Evolutionary conservation across 1,140 invertebrate genomes (phyloP), one percentile per base, ranked within the genome.

Genomic region (Meloidogyne floridensis): DNA sequence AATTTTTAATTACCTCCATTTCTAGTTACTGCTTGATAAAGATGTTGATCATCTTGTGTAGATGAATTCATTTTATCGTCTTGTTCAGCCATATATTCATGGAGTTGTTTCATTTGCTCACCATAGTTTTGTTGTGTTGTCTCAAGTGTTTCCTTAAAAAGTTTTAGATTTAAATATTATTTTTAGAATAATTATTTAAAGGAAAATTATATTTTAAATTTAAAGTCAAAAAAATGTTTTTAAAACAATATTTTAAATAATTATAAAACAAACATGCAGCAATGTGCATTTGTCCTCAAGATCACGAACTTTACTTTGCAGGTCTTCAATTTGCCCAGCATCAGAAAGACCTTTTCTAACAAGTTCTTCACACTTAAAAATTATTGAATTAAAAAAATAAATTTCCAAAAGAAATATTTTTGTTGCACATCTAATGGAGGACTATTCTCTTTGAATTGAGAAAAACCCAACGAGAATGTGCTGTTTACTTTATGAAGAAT

Each of bases 11-110:
- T 69, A 72, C 77, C 32, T 51, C 59, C 18, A 71, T 43, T 56
- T 13, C 75, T 56, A 65, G 32, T 15, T 13, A 59, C 53, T 77
- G 75, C 13, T 71, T 54, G 13, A 18, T 20, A 77, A 43, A 59
- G 75, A 32, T 72, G n/a, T 53, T n/a, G 65, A 15, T 65, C 65
- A 47, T 65, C 65, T 15, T 54, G 51, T 85, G 3, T 76, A 18
- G 83, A 84, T 20, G 47, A 70, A 54, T 47, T 71, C 18, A 85
- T 87, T 72, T 87, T 79, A 2, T 70, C 73, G 43, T 85, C 83
- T 32, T 85, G 85, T 47, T 82, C 85, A 10, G 83, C 72, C 85
- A 85, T 75, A 65, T 85, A 82, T 13, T 85, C 84, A 53, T 85
- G 85, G 13, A 85, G 72, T 56, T 80, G 69, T 13, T 86, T 77